Conservation (phyloP, 2,888 invertebrate genomes). For the Hyppa rectilinea region DNA sequence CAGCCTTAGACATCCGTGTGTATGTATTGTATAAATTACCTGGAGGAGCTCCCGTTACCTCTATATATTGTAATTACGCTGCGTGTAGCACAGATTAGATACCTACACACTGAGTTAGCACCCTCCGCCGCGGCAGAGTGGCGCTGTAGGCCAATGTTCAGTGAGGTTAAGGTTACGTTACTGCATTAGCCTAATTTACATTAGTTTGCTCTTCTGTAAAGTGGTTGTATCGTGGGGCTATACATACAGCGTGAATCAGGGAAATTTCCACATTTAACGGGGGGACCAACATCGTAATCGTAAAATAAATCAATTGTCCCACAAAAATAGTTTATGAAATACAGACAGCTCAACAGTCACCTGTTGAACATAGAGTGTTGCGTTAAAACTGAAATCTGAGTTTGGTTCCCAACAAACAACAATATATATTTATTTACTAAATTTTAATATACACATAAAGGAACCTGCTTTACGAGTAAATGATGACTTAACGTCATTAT, state of each 20-base stretch:
- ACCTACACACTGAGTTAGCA: conserved; percentile 1
- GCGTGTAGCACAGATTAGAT: conserved; percentile 50
- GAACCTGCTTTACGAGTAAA: conserved; percentile 27
- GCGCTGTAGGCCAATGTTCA: background rate
- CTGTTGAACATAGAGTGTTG: too few species aligned
- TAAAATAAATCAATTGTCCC: too few species aligned
- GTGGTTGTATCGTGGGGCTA: background rate
- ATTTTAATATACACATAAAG: conserved; percentile 19
- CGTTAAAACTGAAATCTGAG: too few species aligned
- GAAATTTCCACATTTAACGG: too few species aligned
- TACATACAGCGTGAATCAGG: too few species aligned
- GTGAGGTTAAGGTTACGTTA: conserved; percentile 7
- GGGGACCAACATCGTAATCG: too few species aligned
- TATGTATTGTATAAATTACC: conserved; percentile 29
- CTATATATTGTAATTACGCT: conserved; percentile 46
- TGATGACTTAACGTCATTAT: background rate
- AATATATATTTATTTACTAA: too few species aligned
- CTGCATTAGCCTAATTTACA: conserved; percentile 5
- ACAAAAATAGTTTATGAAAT: too few species aligned
- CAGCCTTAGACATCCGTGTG: background rate
- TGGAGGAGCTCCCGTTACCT: conserved; percentile 48
- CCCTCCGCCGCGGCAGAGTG: too few species aligned
- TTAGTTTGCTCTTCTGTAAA: background rate
- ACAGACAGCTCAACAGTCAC: too few species aligned
- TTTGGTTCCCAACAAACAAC: too few species aligned